Evolutionary conservation across 2,888 invertebrate species (phyloP).

Genomic region (Petrolisthes manimaculis): DNA sequence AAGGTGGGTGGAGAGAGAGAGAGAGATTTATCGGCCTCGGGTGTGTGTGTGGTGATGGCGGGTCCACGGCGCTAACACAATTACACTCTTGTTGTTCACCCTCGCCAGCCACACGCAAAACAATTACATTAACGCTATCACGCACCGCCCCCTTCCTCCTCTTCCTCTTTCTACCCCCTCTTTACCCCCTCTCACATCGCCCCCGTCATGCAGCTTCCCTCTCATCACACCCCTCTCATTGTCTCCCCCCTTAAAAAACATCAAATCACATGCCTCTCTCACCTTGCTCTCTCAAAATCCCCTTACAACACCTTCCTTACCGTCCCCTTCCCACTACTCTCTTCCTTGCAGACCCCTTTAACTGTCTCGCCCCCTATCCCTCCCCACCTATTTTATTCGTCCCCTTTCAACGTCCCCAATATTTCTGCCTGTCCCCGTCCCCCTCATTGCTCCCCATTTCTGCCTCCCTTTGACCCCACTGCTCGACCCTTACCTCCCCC

Average conservation of each 20-base stretch:
- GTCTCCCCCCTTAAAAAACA: background rate
- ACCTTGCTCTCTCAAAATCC: background rate
- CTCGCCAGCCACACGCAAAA: conserved; percentile 24
- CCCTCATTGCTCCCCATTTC: no score
- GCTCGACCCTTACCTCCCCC: no score
- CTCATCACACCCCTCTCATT: background rate
- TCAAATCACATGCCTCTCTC: background rate
- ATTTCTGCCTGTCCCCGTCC: no score
- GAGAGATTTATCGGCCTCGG: conserved; percentile 36
- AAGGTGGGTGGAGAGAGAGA: conserved; percentile 17
- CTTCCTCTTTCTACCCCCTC: background rate
- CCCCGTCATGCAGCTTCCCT: background rate
- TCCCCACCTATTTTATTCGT: background rate
- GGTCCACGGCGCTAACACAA: conserved; percentile 35
- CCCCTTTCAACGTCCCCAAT: no score
- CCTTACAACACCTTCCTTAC: background rate
- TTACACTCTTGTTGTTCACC: conserved; percentile 39
- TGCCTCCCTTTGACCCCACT: no score
- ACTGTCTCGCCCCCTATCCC: background rate
- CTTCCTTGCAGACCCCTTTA: background rate
- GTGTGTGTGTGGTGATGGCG: conserved; percentile 40
- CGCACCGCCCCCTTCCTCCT: background rate
- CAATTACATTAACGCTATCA: conserved; percentile 38
- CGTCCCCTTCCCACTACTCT: background rate
- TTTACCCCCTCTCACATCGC: background rate